Evolutionary conservation across 2,113 vertebrate species (phyloP).

Genomic region (Gobio gobio): DNA sequence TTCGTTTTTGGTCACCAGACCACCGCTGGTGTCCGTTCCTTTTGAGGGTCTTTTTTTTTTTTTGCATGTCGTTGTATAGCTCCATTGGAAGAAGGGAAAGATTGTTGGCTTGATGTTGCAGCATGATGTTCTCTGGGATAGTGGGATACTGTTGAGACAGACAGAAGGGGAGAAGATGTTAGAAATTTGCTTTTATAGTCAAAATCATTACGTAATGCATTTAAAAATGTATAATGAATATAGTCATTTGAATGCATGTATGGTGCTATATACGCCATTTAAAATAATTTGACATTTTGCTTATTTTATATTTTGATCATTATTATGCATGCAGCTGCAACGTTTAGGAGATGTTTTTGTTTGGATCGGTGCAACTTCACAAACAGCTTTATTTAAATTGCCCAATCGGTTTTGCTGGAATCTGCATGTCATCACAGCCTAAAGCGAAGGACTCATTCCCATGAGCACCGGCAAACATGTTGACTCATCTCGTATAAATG

Average conservation of each 20-base stretch:
- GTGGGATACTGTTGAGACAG: conserved; percentile 4
- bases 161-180: not conserved
- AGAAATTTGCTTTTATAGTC: not conserved
- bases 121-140: conserved; percentile 3
- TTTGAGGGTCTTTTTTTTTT: not conserved
- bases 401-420: not conserved
- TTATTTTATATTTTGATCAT: not conserved
- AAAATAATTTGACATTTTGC: not conserved
- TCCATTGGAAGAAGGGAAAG: conserved; percentile 2
- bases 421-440: not conserved
- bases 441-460: not conserved
- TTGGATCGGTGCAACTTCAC: not conserved
- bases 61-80: not conserved
- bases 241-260: not conserved
- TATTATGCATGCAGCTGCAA: not conserved
- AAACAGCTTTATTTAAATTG: conserved; percentile 4
- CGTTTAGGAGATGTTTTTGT: not conserved
- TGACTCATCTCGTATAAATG: conserved; percentile 1
- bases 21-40: not conserved
- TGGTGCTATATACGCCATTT: too few species aligned
- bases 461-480: conserved; percentile 1
- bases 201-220: not conserved
- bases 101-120: not conserved
- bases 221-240: not conserved
- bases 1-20: too few species aligned